Evolutionary conservation across 2,113 vertebrate species (phyloP).

Genomic region (Heliornis fulica): DNA sequence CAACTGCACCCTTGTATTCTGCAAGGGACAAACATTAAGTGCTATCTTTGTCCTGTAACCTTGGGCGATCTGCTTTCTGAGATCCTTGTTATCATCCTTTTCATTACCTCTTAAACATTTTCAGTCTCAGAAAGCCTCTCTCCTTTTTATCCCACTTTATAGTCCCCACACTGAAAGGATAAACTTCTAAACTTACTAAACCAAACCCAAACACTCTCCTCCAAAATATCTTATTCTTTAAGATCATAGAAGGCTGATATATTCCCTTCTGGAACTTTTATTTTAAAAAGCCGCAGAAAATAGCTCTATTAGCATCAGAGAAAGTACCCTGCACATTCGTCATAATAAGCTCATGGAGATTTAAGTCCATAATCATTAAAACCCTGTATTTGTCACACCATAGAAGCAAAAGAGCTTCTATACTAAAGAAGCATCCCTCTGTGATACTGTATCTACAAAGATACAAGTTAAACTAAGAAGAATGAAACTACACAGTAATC

Average conservation of each 20-base stretch:
- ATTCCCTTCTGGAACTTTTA: neutral
- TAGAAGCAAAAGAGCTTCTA: neutral
- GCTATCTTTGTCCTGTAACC: neutral
- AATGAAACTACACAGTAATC: constrained; percentile 15
- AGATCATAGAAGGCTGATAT: neutral
- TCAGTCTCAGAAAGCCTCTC: neutral
- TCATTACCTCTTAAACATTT: neutral
- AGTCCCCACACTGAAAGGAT: neutral
- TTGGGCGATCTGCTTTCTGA: neutral
- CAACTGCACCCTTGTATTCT: neutral
- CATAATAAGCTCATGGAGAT: neutral
- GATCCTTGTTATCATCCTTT: neutral
- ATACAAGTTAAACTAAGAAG: neutral
- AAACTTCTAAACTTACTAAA: neutral
- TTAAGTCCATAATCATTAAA: neutral
- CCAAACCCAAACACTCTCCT: neutral
- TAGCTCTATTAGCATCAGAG: neutral
- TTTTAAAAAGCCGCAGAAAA: neutral
- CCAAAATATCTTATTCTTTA: neutral
- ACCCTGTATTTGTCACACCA: neutral
- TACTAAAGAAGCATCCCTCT: neutral
- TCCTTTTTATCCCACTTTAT: neutral
- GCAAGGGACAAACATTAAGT: neutral
- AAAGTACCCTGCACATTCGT: neutral
- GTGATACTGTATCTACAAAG: neutral